These are phyloP conservation scores for Azemiops feae DNA, from an alignment of 2,113 vertebrate species.

Conservation along the genomic window DNA sequence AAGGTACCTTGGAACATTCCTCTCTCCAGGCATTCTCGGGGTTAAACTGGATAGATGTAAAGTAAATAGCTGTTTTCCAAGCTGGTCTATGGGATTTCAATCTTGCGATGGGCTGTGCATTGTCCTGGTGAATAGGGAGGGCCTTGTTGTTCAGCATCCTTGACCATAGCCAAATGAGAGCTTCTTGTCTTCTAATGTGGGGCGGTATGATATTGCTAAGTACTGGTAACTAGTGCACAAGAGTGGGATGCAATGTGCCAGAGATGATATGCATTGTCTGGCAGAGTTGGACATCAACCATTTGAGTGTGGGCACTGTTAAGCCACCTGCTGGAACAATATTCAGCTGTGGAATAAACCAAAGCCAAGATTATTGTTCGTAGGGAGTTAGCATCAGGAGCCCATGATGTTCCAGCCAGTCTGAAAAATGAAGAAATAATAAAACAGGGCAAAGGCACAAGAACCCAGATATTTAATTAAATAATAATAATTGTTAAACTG, in stretches of 20 bases:
- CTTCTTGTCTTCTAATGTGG: background rate
- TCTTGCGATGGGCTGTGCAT: background rate
- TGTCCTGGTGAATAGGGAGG: background rate
- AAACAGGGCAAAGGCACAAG: background rate
- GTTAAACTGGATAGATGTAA: background rate
- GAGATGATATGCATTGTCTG: background rate
- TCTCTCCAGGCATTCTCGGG: background rate
- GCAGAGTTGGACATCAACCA: background rate
- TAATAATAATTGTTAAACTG: background rate
- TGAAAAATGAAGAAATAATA: background rate
- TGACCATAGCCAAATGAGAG: background rate
- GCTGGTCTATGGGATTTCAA: background rate
- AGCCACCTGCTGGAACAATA: background rate
- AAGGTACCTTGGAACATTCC: background rate
- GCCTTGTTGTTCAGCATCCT: background rate
- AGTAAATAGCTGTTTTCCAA: background rate
- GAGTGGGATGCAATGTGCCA: background rate
- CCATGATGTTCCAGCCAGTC: background rate
- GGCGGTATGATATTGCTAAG: background rate
- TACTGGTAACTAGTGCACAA: background rate
- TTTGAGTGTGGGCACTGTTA: background rate
- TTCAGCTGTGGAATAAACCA: background rate
- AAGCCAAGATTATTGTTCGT: background rate
- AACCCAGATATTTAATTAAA: background rate
- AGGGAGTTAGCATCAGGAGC: background rate